Percentiles rank a stretch among this genome's conserved stretches.
Conservation (phyloP, 2,113 vertebrate species). For the Syngnathus scovelli region DNA sequence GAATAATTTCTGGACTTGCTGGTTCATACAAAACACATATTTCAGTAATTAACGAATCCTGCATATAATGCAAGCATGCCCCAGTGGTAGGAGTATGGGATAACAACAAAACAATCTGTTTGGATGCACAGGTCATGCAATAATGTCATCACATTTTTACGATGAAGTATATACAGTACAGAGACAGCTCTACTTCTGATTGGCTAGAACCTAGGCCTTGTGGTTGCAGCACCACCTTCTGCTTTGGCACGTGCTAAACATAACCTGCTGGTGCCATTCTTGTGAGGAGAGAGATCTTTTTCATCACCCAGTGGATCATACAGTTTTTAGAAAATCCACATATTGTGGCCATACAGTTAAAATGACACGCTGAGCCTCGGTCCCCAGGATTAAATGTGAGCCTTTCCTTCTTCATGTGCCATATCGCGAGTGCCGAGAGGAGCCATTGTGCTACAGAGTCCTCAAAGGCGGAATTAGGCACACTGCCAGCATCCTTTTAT, state of each 20-base stretch:
- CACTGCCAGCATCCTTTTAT: constrained; percentile 26
- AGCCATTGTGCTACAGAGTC: constrained; percentile 23
- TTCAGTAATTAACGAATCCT: background rate
- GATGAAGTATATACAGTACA: no score
- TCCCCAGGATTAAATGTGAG: constrained; percentile 30
- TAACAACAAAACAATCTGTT: no score
- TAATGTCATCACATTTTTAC: no score
- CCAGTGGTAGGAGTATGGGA: background rate
- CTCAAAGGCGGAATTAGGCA: constrained; percentile 31
- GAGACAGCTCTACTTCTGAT: background rate
- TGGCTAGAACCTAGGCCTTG: background rate
- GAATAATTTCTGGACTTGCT: background rate
- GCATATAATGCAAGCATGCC: background rate
- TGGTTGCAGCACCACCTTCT: background rate
- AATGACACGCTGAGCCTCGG: constrained; percentile 23
- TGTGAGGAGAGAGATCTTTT: background rate
- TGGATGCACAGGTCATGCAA: no score
- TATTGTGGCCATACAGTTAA: constrained; percentile 14
- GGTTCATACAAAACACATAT: background rate
- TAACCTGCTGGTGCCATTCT: background rate
- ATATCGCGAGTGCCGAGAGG: constrained; percentile 19
- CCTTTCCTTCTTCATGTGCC: constrained; percentile 26
- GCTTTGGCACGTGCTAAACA: background rate
- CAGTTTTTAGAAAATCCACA: background rate
- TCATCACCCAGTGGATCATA: background rate